Evolutionary conservation across 2,113 vertebrate genomes (phyloP).

Genomic region (Salvelinus fontinalis): DNA sequence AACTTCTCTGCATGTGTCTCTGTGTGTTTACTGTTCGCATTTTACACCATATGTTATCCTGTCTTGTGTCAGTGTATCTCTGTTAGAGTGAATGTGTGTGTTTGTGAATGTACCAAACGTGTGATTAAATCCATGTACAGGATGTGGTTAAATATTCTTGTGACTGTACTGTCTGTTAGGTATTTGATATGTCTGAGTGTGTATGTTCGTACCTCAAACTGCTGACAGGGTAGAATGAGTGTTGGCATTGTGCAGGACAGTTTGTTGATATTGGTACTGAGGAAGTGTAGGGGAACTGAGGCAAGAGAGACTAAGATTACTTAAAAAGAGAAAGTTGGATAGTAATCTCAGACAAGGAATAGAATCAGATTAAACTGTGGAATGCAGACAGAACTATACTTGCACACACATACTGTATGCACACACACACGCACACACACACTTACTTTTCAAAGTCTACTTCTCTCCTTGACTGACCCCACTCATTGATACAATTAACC

Average conservation of each 20-base stretch:
- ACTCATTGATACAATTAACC: slow-evolving; percentile 3
- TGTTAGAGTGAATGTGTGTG: slow-evolving; percentile 4
- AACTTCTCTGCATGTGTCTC: neutral
- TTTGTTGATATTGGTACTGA: slow-evolving; percentile 57
- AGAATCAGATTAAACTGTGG: slow-evolving; percentile 25
- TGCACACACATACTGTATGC: neutral
- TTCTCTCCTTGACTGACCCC: slow-evolving; percentile 31
- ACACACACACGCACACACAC: neutral
- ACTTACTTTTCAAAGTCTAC: neutral
- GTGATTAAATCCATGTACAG: too few relatives aligned
- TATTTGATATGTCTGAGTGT: slow-evolving; percentile 2
- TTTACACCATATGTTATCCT: neutral
- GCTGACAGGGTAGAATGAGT: slow-evolving; percentile 44
- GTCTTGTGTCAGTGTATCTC: neutral
- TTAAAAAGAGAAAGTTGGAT: slow-evolving; percentile 42
- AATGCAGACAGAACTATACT: slow-evolving; percentile 13
- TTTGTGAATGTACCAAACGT: slow-evolving; percentile 5
- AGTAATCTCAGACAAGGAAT: slow-evolving; percentile 41
- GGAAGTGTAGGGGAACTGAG: slow-evolving; percentile 26
- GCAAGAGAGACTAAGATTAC: slow-evolving; percentile 29
- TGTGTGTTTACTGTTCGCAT: neutral
- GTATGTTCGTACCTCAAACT: slow-evolving; percentile 34
- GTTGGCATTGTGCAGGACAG: slow-evolving; percentile 33
- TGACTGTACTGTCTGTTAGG: slow-evolving; percentile 9
- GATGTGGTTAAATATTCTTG: too few relatives aligned